These are phyloP conservation scores for Menidia menidia DNA, from an alignment of 2,797 vertebrate species.

Conservation along the genomic window DNA sequence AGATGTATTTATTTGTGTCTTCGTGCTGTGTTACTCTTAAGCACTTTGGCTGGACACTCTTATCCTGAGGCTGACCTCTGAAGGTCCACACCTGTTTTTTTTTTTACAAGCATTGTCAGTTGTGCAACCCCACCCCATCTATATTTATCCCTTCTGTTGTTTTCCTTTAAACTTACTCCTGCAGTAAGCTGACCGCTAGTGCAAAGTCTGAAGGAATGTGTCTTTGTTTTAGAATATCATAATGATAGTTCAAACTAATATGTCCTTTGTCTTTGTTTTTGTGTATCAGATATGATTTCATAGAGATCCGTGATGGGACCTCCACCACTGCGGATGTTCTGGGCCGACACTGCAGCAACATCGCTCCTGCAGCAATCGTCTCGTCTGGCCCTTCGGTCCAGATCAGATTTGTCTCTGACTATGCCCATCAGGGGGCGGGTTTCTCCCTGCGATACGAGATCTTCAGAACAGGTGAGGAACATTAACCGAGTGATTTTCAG, in stretches of 20 bases:
- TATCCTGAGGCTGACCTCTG: conserved; percentile 46
- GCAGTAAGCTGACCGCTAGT: not conserved
- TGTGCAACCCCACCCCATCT: conserved; percentile 47
- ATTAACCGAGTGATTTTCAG: too few species aligned
- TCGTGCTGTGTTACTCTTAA: conserved; percentile 37
- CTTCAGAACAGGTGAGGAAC: conserved; percentile 93
- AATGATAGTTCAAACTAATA: not conserved
- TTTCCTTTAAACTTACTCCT: conserved; percentile 16
- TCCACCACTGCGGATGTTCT: conserved; percentile 90
- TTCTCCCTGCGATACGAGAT: conserved; percentile 99
- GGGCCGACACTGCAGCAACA: conserved; percentile 97
- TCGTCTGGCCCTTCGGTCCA: conserved; percentile 92
- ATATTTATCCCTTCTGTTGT: conserved; percentile 26
- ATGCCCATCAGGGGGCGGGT: conserved; percentile 95
- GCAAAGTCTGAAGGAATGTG: too few species aligned
- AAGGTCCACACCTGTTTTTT: conserved; percentile 55
- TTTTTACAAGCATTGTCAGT: conserved; percentile 61
- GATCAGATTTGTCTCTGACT: conserved; percentile 96
- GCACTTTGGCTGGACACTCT: conserved; percentile 25
- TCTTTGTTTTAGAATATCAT: not conserved
- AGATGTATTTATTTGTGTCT: conserved; percentile 41
- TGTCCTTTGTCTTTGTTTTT: conserved; percentile 3
- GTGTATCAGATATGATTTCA: conserved; percentile 92
- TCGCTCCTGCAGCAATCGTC: conserved; percentile 95
- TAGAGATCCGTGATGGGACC: conserved; percentile 95